Base-by-base conservation (phyloP, 2,888 invertebrate species). In the Sinotaia quadrata region DNA sequence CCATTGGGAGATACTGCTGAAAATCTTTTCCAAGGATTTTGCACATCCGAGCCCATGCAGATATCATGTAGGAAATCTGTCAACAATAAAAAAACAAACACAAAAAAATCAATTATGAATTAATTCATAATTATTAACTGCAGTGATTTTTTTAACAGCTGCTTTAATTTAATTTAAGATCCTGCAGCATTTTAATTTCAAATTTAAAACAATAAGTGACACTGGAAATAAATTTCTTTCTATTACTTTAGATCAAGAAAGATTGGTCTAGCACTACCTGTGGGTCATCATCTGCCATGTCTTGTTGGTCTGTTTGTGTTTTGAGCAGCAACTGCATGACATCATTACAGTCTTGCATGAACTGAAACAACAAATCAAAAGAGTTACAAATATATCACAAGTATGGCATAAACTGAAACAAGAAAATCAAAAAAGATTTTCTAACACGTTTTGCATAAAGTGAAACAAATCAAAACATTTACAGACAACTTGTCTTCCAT, bases 21-120 rank as follows among this genome's bases (percentile, higher is more conserved):
- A 97, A 97, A 81, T 94, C 93, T 86, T 86, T 86, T 91, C 93
- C 93, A 88, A 97, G 91, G 81, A 97, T 94, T 89, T 97, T 97
- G 90, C 99, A 99, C 89, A 99, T 97, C 77, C 99, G 92, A 0
- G 98, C 97, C 99, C 99, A 99, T 0, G 98, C 98, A 0, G 97
- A 96, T 78, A 99, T 98, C 88, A 99, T 93, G 89, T 97, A 99
- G 15, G 96, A 96, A 31, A 97, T 94, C 89, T 90, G 81, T 1
- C 75, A 72, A 63, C 51, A 68, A 58, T 21, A n/a, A n/a, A 54
- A 15, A 37, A 5, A 63, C 18, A 10, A 27, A 41, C 41, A 44
- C 41, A 44, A 5, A 12, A 31, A 44, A 27, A 31, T 15, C 10
- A 12, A 15, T 29, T 29, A 29, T 57, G 18, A 33, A 15, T 57